Base-by-base conservation (phyloP, 2,113 vertebrate genomes). In the Elephantulus edwardii region DNA sequence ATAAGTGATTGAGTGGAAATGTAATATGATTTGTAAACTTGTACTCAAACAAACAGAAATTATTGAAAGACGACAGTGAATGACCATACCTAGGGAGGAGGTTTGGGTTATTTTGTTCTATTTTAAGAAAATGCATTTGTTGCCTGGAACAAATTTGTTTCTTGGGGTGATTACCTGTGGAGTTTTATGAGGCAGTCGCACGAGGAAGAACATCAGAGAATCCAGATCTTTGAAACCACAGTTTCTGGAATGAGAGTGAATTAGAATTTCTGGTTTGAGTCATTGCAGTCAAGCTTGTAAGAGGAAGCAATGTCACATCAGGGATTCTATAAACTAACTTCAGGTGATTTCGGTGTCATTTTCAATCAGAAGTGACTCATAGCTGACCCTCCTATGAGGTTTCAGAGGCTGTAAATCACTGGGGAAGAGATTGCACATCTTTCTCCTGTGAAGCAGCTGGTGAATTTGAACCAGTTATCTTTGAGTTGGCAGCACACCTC, bases 281-380 rank as follows among this genome's bases (percentile, higher is more conserved):
- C 22, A 40, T 84, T 58, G 19, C 35, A 52, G 7, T 91, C 40
- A 76, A n/a, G 26, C n/a, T 83, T 52, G 62, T 66, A 76, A 91
- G 54, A 82, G n/a, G 35, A 83, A 91, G 52, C 58, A 75, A 46
- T 81, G 30, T 54, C 64, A 17, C 28, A 2, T 89, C 22, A n/a
- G 72, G 66, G 58, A 64, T 86, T 68, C 10, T 78, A 58, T 70
- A 66, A 91, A 54, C 40, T 38, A 82, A 40, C 76, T 85, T 89
- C 72, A 0, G 17, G 33, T 72, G 46, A 68, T 80, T 6, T 77
- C 83, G 86, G 19, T 87, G 68, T 46, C 79, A 28, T 70, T 77
- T n/a, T 78, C 30, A 14, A 81, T 91, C n/a, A n/a, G n/a, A n/a
- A n/a, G n/a, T n/a, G n/a, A n/a, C n/a, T n/a, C n/a, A n/a, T n/a